Conservation (phyloP, 2,797 vertebrate species). For the Phrynocephalus guinanensis region DNA sequence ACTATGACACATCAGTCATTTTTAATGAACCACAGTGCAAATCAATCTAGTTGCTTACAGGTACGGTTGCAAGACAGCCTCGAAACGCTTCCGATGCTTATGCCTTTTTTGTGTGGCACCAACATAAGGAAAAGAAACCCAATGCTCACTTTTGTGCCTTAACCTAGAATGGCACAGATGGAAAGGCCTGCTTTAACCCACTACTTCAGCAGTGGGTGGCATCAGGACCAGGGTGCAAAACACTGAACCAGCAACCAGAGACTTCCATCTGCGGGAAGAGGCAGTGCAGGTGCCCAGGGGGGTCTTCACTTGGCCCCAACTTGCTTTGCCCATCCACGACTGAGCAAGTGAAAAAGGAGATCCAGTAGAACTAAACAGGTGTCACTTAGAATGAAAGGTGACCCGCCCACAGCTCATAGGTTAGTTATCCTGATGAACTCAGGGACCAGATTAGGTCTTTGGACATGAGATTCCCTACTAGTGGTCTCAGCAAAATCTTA, state of each 20-base stretch:
- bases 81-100: neutral
- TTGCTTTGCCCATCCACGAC: neutral
- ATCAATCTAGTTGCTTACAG: neutral
- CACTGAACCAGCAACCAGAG: too few species aligned
- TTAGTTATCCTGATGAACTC: neutral
- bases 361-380: neutral
- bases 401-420: neutral
- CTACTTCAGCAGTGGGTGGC: too few species aligned
- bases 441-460: neutral
- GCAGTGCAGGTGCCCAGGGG: neutral
- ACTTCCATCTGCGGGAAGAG: too few species aligned
- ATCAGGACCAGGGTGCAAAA: too few species aligned
- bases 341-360: neutral
- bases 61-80: neutral
- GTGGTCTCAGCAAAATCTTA: neutral
- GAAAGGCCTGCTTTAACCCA: too few species aligned
- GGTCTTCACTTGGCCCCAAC: neutral
- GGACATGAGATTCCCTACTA: neutral
- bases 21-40: neutral
- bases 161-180: too few species aligned
- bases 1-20: neutral
- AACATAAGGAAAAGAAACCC: too few species aligned
- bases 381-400: neutral
- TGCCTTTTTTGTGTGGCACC: neutral
- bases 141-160: too few species aligned